Base-by-base conservation (phyloP, 2,797 vertebrate genomes). In the Neoniphon sammara region DNA sequence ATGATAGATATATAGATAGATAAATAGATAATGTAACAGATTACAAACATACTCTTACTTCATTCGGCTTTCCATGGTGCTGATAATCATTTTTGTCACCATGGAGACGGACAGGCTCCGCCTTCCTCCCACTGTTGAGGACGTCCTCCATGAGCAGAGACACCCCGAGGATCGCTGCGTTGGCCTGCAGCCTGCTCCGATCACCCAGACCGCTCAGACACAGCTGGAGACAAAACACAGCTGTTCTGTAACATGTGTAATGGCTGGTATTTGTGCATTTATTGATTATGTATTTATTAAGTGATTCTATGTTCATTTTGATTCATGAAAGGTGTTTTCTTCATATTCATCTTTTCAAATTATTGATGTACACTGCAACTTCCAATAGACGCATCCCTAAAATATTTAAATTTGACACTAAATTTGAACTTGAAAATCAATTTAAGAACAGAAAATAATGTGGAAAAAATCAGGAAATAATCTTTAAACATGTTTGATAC, bases 61-160 rank as follows among this genome's bases (percentile, higher is more conserved):
- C 76, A 34, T 75, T 71, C 39, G 72, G 56, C 30, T 76, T 56
- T 64, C 15, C 12, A 0, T 31, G 59, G 5, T 18, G 71, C 56
- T 64, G 66, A 62, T 85, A 73, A 49, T 20, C 21, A 62, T 84
- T 77, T 14, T 15, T 20, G 25, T 52, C 77, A 67, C 77, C 77
- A 54, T 80, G 85, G 64, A 94, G 82, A 80, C 73, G 23, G 9
- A 93, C 82, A 6, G 88, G 87, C 30, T 27, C 58, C 5, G 27
- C 53, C 30, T 74, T 23, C 7, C 44, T 44, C 59, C 82, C 87
- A 10, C 78, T 86, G 82, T 85, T 88, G 57, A 94, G 86, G 20
- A 94, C 81, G 44, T 94, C 93, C 77, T 95, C 93, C 88, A 94
- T 77, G 18, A 93, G 83, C 72, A 94, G 89, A 0, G 90, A 92